Conservation (phyloP, 37 sponge, comb jelly and placozoan genomes). For the Bolinopsis microptera region DNA sequence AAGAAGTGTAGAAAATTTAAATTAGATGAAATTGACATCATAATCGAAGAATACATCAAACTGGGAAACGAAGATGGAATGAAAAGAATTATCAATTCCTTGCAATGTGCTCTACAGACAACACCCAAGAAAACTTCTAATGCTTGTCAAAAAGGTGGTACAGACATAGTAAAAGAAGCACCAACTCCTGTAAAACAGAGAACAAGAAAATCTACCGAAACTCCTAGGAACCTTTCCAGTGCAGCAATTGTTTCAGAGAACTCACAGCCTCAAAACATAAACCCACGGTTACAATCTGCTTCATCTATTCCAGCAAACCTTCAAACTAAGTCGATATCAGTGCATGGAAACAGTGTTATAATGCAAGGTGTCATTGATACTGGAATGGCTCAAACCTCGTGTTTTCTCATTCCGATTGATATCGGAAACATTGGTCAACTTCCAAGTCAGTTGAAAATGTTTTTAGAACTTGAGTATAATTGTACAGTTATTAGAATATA, state of each 20-base stretch:
- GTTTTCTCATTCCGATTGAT: slow-evolving; percentile 62
- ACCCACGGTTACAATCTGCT: background rate
- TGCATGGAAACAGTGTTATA: slow-evolving; percentile 44
- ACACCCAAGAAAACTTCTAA: background rate
- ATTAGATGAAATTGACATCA: background rate
- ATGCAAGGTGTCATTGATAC: slow-evolving; percentile 57
- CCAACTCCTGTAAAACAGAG: background rate
- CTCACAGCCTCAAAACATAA: background rate
- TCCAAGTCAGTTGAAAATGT: too few relatives aligned
- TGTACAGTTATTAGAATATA: too few relatives aligned
- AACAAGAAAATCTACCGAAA: background rate
- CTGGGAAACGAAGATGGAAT: background rate
- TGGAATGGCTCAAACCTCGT: slow-evolving; percentile 23
- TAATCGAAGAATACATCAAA: background rate
- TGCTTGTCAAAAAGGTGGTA: background rate
- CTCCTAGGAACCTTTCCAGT: background rate
- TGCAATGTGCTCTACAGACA: background rate
- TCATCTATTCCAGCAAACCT: slow-evolving; percentile 19
- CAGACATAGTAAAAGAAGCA: background rate
- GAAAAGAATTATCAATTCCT: background rate
- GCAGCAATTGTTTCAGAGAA: background rate
- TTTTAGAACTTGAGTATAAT: too few relatives aligned
- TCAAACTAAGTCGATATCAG: slow-evolving; percentile 42
- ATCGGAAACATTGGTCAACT: background rate
- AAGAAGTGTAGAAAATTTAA: background rate